Conservation (phyloP, 2,888 invertebrate genomes). For the Aphodius sticticus region DNA sequence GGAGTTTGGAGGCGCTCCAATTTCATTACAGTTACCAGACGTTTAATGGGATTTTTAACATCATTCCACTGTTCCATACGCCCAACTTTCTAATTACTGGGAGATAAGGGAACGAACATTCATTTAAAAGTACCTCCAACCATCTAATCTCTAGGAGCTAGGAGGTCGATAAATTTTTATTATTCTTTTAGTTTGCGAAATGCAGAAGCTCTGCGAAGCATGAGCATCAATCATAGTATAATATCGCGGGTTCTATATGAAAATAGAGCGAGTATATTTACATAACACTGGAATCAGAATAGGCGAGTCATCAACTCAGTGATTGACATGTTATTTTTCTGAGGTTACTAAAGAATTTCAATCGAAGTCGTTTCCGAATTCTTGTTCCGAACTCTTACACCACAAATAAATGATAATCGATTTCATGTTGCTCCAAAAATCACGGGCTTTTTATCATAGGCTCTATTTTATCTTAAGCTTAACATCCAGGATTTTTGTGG, state of each 20-base stretch:
- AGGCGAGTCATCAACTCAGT: not conserved
- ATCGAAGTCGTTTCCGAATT: not conserved
- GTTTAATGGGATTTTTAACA: slow-evolving; percentile 22
- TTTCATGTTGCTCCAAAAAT: no score
- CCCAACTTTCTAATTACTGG: not conserved
- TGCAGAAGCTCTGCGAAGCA: not conserved
- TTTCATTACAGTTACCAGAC: slow-evolving; percentile 17
- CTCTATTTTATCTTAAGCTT: no score
- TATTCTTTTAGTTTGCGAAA: not conserved
- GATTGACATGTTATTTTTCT: slow-evolving; percentile 4
- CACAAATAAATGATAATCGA: no score
- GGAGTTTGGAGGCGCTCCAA: slow-evolving; percentile 15
- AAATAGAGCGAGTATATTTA: not conserved
- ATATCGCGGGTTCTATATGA: not conserved
- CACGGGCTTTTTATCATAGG: no score
- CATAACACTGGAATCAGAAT: not conserved
- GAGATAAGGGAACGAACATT: not conserved
- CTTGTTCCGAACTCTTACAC: no score
- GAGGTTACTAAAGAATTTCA: not conserved
- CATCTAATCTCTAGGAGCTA: no score
- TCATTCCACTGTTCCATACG: not conserved
- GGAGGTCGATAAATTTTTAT: no score
- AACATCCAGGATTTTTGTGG: no score
- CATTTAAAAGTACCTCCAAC: no score
- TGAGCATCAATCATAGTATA: not conserved